Base-by-base conservation (phyloP, 2,113 vertebrate genomes). In the Rutilus rutilus region DNA sequence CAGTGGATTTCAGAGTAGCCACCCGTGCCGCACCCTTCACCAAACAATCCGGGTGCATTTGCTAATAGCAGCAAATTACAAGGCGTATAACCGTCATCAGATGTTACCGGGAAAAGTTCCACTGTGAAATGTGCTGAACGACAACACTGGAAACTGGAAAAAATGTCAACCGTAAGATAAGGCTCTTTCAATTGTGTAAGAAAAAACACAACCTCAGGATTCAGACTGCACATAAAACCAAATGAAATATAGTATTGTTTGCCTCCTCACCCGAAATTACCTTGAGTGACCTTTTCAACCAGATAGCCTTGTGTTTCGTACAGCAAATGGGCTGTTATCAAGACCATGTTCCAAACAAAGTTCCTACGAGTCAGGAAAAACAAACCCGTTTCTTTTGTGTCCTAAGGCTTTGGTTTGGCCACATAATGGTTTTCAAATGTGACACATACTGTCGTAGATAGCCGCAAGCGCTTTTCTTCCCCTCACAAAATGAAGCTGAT, bases 361-460 rank as follows among this genome's bases (percentile, higher is more conserved):
- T 65, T 80, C 67, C 77, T 84, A 65, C 60, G 77, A 82, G 79
- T 42, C 54, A 83, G 74, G 79, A 84, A 88, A 85, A 77, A 76
- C 75, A 86, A 86, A 88, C 78, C 89, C 27, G 60, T 73, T 71
- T 69, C 83, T 73, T 87, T 87, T 84, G 59, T 42, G 74, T 85
- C 78, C 73, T 76, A 76, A n/a, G 59, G 85, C 57, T 75, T 73
- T 39, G 77, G 69, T 87, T 90, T 86, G 83, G 87, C 87, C 86
- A 39, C 47, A 36, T 91, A 90, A 92, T 88, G 30, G 80, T 88
- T 90, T 87, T 82, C 84, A 90, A 90, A 92, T 92, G 88, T 91
- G 81, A 85, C 79, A 87, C 84, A 25, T 17, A 23, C 50, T 0
- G 21, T n/a, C 23, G 33, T 25, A 25, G 81, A 71, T 21, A 73